Evolutionary conservation across 2,888 invertebrate genomes (phyloP).

Genomic region (Monopis laevigella): DNA sequence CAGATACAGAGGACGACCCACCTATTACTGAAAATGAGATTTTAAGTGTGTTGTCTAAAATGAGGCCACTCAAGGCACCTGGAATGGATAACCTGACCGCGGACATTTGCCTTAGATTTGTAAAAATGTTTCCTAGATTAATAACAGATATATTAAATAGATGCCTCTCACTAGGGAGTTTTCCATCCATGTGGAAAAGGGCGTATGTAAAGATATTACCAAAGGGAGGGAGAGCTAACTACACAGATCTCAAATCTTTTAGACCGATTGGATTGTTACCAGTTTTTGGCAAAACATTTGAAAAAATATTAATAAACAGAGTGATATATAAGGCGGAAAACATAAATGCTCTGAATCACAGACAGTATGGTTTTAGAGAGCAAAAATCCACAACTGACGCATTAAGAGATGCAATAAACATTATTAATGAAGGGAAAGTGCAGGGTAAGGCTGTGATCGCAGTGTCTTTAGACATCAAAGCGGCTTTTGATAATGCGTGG

Average conservation of each 20-base stretch:
- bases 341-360: not conserved
- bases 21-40: constrained; percentile 18
- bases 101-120: constrained; percentile 18
- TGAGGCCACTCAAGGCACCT: constrained; percentile 21
- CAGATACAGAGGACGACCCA: constrained; percentile 11
- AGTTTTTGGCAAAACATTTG: constrained; percentile 21
- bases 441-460: constrained; percentile 10
- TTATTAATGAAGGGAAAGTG: constrained; percentile 3
- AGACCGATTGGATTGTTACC: constrained; percentile 22
- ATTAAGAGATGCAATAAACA: constrained; percentile 9
- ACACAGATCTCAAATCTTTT: constrained; percentile 14
- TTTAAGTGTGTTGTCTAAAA: constrained; percentile 8
- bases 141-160: constrained; percentile 2
- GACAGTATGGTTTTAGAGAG: constrained; percentile 20
- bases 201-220: constrained; percentile 22
- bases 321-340: constrained; percentile 12
- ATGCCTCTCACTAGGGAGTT: constrained; percentile 12
- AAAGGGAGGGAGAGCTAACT: constrained; percentile 20
- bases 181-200: constrained; percentile 21
- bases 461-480: constrained; percentile 15
- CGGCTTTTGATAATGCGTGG: constrained; percentile 13
- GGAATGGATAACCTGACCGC: constrained; percentile 20
- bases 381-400: constrained; percentile 19
- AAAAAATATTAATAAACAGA: constrained; percentile 13
- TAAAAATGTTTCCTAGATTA: not conserved